Evolutionary conservation across 2,113 vertebrate genomes (phyloP).

Genomic region (Scophthalmus maximus): DNA sequence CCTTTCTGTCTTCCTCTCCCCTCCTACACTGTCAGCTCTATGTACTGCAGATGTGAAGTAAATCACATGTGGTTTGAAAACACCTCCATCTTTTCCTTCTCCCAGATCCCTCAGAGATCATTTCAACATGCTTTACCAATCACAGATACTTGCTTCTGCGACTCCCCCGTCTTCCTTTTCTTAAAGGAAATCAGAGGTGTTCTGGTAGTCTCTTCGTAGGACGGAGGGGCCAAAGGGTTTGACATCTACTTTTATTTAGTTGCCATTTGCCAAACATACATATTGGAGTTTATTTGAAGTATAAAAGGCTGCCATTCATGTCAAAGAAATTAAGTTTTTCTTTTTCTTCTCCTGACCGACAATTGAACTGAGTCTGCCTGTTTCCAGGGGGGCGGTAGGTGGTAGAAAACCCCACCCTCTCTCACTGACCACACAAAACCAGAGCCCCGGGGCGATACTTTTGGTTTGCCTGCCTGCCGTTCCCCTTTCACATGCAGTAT

Average conservation of each 20-base stretch:
- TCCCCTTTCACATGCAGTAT: constrained; percentile 66
- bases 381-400: constrained; percentile 52
- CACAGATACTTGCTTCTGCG: not conserved
- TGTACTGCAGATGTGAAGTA: constrained; percentile 48
- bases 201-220: constrained; percentile 34
- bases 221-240: not conserved
- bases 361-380: constrained; percentile 7
- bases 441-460: constrained; percentile 37
- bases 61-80: constrained; percentile 55
- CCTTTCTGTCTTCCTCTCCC: constrained; percentile 10
- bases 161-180: constrained; percentile 17
- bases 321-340: not conserved
- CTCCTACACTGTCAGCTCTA: constrained; percentile 53
- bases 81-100: constrained; percentile 38
- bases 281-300: too few relatives aligned
- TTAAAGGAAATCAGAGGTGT: constrained; percentile 2
- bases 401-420: constrained; percentile 35
- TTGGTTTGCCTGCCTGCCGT: constrained; percentile 34
- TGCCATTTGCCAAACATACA: too few relatives aligned
- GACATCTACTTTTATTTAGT: too few relatives aligned
- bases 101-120: constrained; percentile 40
- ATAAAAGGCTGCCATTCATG: not conserved
- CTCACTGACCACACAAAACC: constrained; percentile 55
- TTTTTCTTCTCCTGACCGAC: constrained; percentile 4
- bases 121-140: constrained; percentile 39